phyloP scores from a whole-genome alignment of 1,140 invertebrate genomes.

The Brachionus manjavacas region DNA sequence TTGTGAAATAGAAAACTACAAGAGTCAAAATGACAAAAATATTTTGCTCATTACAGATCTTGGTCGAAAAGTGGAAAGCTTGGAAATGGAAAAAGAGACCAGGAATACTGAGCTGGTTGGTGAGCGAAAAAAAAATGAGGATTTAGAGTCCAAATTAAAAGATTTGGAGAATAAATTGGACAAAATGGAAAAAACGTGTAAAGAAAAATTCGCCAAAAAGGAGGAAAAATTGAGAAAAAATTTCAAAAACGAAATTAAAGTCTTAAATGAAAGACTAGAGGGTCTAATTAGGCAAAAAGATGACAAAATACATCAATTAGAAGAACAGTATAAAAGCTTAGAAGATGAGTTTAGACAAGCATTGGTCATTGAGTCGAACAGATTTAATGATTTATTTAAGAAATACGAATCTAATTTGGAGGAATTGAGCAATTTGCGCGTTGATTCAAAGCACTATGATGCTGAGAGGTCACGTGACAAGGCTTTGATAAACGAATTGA shows the following conservation, averaged over 20 bases:
- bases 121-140: not conserved
- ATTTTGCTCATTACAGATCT: not conserved
- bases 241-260: not conserved
- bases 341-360: constrained; percentile 33
- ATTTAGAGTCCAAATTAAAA: not conserved
- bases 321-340: constrained; percentile 2
- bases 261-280: not conserved
- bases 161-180: not conserved
- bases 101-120: not conserved
- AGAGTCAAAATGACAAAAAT: not conserved
- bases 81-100: not conserved
- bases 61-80: not conserved
- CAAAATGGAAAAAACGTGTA: not conserved
- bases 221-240: constrained; percentile 19
- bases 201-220: not conserved
- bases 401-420: constrained; percentile 5
- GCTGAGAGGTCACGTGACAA: not conserved
- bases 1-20: not conserved
- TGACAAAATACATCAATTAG: constrained; percentile 8
- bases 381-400: constrained; percentile 24
- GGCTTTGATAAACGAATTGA: constrained; percentile 21
- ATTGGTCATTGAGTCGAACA: constrained; percentile 13
- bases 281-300: not conserved
- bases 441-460: not conserved
- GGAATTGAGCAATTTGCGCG: not conserved